Conservation (phyloP, 2,888 invertebrate genomes). For the Atethmia centrago region DNA sequence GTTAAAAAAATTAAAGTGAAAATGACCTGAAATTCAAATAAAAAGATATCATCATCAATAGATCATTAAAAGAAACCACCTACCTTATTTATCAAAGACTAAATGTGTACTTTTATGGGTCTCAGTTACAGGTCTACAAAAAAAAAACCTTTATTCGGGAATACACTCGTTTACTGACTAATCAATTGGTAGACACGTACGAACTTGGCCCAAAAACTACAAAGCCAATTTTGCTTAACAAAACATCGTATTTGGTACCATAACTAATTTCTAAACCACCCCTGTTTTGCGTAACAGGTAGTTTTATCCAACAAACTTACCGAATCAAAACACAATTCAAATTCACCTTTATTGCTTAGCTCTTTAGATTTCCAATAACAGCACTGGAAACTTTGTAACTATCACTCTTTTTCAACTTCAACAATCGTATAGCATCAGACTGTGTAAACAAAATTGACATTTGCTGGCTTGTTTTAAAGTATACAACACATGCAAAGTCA, state of each 20-base stretch:
- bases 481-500: slow-evolving; percentile 15
- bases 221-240: slow-evolving; percentile 68
- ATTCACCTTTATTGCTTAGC: slow-evolving; percentile 22
- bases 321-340: slow-evolving; percentile 14
- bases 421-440: slow-evolving; percentile 10
- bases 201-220: slow-evolving; percentile 50
- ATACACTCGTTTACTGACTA: slow-evolving; percentile 39
- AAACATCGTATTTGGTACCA: slow-evolving; percentile 66
- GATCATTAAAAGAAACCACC: too few species aligned
- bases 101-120: not conserved
- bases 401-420: slow-evolving; percentile 27
- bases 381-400: slow-evolving; percentile 34
- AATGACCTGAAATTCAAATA: not conserved
- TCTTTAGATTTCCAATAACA: slow-evolving; percentile 19
- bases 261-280: slow-evolving; percentile 67
- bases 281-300: slow-evolving; percentile 80
- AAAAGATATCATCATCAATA: too few species aligned
- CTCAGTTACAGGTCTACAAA: not conserved
- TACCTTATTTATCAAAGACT: not conserved
- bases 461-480: not conserved
- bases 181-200: slow-evolving; percentile 65
- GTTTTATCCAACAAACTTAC: slow-evolving; percentile 48
- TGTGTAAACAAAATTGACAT: slow-evolving; percentile 37
- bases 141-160: slow-evolving; percentile 24
- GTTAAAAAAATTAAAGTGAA: too few species aligned